phyloP scores from a whole-genome alignment of 2,797 vertebrate genomes.

The Liparis tanakae region DNA sequence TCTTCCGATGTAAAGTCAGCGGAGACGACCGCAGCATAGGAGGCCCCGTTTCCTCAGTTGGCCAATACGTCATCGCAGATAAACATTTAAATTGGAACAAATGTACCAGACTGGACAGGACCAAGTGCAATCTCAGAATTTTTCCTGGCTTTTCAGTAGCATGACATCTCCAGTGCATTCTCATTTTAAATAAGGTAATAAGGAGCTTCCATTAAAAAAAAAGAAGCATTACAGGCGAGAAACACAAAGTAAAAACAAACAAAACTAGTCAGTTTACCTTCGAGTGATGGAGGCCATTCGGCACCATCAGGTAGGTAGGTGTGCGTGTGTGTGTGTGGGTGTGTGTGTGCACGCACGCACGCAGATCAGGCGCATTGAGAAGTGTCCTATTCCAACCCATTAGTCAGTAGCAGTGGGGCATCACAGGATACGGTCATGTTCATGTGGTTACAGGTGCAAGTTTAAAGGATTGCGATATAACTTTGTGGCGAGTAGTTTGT shows the following conservation, averaged over 20 bases:
- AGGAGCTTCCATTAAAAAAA: slow-evolving; percentile 17
- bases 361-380: slow-evolving; percentile 18
- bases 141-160: slow-evolving; percentile 34
- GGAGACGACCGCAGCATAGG: not conserved
- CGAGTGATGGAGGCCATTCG: slow-evolving; percentile 16
- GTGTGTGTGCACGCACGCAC: not conserved
- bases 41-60: not conserved
- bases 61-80: not conserved
- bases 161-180: slow-evolving; percentile 45
- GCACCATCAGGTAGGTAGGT: slow-evolving; percentile 4
- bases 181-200: slow-evolving; percentile 13
- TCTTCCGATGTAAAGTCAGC: slow-evolving; percentile 1
- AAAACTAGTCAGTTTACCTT: slow-evolving; percentile 2
- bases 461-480: not conserved
- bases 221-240: not conserved
- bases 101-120: not conserved
- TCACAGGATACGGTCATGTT: slow-evolving; percentile 15
- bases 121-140: slow-evolving; percentile 47
- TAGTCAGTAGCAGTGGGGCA: slow-evolving; percentile 24
- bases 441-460: slow-evolving; percentile 11
- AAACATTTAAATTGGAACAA: not conserved
- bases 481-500: slow-evolving; percentile 5
- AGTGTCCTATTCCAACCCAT: slow-evolving; percentile 3
- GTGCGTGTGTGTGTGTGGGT: not conserved
- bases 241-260: slow-evolving; percentile 21